Percentiles rank a stretch among this genome's conserved stretches.
Evolutionary conservation across 2,797 vertebrate species (phyloP).

Genomic region (Dryobates pubescens): DNA sequence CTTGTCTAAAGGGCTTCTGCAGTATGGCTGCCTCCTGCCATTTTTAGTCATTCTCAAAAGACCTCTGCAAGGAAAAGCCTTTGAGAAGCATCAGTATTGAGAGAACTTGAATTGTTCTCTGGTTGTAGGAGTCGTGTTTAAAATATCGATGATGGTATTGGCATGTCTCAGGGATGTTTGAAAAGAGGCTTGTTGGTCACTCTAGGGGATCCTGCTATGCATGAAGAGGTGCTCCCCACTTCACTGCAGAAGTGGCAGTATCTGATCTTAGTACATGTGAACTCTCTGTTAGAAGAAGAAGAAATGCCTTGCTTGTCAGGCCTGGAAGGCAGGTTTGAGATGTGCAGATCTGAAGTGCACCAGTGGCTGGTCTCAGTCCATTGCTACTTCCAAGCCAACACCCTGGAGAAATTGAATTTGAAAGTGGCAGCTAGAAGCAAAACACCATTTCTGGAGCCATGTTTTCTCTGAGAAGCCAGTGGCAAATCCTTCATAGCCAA

Average conservation of each 20-base stretch:
- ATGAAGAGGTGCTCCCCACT: not conserved
- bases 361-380: not conserved
- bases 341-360: not conserved
- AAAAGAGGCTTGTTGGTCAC: not conserved
- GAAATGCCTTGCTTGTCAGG: not conserved
- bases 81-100: not conserved
- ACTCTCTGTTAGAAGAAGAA: not conserved
- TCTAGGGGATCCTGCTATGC: not conserved
- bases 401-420: not conserved
- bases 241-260: not conserved
- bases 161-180: not conserved
- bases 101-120: not conserved
- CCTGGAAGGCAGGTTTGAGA: not conserved
- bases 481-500: not conserved
- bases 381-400: not conserved
- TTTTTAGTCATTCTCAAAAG: not conserved
- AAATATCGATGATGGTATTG: not conserved
- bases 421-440: not conserved
- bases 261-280: not conserved
- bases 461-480: not conserved
- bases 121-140: not conserved
- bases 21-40: not conserved
- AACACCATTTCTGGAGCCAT: not conserved
- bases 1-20: not conserved
- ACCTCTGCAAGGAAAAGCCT: not conserved